Conservation (phyloP, 2,888 invertebrate species). For the Lycocerus yunnanus region DNA sequence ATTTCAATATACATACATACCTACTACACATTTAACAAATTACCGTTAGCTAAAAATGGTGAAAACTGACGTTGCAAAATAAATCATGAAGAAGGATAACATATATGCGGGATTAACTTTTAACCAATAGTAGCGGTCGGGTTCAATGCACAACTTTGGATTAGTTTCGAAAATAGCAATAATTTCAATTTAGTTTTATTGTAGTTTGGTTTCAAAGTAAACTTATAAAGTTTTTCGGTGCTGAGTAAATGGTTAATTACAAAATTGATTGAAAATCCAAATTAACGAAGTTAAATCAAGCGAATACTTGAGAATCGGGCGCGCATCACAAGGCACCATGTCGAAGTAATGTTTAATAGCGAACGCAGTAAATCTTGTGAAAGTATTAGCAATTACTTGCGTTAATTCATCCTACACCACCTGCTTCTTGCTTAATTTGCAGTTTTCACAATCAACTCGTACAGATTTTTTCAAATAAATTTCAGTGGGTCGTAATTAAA, state of each 20-base stretch:
- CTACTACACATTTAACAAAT: constrained; percentile 8
- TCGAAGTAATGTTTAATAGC: constrained; percentile 53
- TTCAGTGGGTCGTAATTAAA: not conserved
- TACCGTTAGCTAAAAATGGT: constrained; percentile 7
- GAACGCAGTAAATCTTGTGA: constrained; percentile 52
- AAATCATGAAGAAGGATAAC: not conserved
- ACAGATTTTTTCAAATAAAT: not conserved
- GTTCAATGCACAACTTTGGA: not conserved
- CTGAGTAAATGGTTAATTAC: constrained; percentile 45
- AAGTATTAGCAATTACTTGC: constrained; percentile 56
- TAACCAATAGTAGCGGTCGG: not conserved
- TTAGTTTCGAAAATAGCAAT: constrained; percentile 2
- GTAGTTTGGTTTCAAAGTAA: constrained; percentile 12
- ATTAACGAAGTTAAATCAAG: constrained; percentile 50
- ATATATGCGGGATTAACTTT: not conserved
- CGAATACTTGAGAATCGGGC: constrained; percentile 38
- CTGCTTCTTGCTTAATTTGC: constrained; percentile 50
- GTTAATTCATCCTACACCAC: constrained; percentile 55
- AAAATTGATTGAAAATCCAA: constrained; percentile 48
- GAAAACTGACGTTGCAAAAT: not conserved
- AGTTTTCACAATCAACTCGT: constrained; percentile 40
- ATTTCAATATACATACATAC: constrained; percentile 20
- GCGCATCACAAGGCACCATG: constrained; percentile 41
- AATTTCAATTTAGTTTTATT: constrained; percentile 4
- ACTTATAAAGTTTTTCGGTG: constrained; percentile 39